Evolutionary conservation across 2,113 vertebrate species (phyloP).

Genomic region (Petromus typicus): DNA sequence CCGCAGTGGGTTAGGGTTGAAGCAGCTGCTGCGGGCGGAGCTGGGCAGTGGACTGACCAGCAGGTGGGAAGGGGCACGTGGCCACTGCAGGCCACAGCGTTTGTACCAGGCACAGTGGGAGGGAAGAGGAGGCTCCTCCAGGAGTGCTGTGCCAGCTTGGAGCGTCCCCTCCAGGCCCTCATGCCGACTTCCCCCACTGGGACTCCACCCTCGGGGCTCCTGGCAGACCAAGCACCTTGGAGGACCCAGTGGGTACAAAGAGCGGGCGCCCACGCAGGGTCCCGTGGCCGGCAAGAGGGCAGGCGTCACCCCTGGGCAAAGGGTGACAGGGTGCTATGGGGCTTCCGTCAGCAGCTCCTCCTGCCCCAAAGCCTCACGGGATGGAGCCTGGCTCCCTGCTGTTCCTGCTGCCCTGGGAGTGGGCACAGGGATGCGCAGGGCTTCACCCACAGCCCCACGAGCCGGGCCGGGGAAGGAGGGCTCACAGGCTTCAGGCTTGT

Average conservation of each 20-base stretch:
- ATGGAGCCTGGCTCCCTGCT: background rate
- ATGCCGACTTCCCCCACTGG: fast-evolving
- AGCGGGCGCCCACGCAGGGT: background rate
- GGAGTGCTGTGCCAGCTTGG: background rate
- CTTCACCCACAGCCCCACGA: fast-evolving
- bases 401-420: background rate
- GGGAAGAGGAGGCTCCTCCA: background rate
- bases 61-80: fast-evolving
- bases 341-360: fast-evolving
- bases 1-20: background rate
- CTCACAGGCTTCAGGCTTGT: background rate
- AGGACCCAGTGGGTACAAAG: background rate
- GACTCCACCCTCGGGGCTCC: background rate
- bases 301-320: fast-evolving
- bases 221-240: background rate
- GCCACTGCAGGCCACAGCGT: background rate
- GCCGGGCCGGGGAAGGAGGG: background rate
- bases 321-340: fast-evolving
- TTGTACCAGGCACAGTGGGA: fast-evolving
- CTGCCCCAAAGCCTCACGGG: fast-evolving
- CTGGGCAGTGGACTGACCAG: fast-evolving
- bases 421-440: fast-evolving
- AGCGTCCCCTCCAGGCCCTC: fast-evolving
- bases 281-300: background rate
- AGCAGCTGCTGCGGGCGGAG: background rate